Evolutionary conservation across 2,888 invertebrate species (phyloP).

Genomic region (Allygus modestus): DNA sequence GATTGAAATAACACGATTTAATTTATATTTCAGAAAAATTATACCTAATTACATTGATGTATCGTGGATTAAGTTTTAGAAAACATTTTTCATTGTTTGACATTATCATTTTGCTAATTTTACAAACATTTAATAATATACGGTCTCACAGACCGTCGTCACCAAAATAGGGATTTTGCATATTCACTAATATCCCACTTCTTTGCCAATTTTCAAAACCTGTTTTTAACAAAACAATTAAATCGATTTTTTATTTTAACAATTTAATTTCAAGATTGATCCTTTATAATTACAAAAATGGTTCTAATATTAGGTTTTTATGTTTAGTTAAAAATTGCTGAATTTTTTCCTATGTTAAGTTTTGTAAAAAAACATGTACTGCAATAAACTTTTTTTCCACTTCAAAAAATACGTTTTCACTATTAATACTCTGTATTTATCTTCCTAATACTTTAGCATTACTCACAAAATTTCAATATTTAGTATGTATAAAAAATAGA

Average conservation of each 20-base stretch:
- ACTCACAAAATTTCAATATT: not conserved
- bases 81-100: constrained; percentile 11
- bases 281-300: constrained; percentile 4
- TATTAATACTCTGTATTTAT: not conserved
- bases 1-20: not conserved
- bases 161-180: not conserved
- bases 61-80: not conserved
- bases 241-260: not conserved
- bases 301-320: not conserved
- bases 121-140: constrained; percentile 15
- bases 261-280: not conserved
- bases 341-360: constrained; percentile 1
- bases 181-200: not conserved
- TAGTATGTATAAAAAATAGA: constrained; percentile 15
- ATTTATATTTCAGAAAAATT: not conserved
- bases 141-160: constrained; percentile 5
- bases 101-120: not conserved
- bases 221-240: not conserved
- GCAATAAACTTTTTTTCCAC: constrained; percentile 21
- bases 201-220: constrained; percentile 2
- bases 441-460: not conserved
- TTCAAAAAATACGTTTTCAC: not conserved
- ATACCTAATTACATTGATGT: not conserved
- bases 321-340: constrained; percentile 1
- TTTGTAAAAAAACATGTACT: constrained; percentile 1